phyloP scores from a whole-genome alignment of 2,113 vertebrate genomes.

The Arvicanthis niloticus region DNA sequence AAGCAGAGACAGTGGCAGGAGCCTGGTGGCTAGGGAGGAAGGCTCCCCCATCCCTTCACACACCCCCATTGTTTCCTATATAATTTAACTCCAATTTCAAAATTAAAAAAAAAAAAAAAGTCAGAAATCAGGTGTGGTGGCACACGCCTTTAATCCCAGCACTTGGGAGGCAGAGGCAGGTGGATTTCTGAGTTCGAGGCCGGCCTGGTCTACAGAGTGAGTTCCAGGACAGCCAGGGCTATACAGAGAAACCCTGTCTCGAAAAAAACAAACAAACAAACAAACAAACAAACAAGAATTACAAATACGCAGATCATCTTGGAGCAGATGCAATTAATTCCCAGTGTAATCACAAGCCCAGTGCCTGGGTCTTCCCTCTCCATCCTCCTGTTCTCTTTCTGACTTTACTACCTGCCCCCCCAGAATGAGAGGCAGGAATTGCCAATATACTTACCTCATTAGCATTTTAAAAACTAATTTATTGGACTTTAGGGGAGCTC shows the following conservation, averaged over 20 bases:
- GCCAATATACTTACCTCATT: not conserved
- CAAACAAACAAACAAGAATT: no score
- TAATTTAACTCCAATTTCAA: slow-evolving; percentile 37
- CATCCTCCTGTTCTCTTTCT: not conserved
- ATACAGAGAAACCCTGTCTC: no score
- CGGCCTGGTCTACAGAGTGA: not conserved
- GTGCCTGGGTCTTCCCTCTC: rapidly evolving
- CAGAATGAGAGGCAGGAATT: not conserved
- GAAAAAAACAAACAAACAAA: no score
- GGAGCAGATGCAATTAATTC: not conserved
- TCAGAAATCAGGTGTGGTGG: not conserved
- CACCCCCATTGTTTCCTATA: not conserved
- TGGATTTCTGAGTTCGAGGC: not conserved
- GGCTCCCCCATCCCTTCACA: not conserved
- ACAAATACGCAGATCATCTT: not conserved
- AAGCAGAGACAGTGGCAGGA: not conserved
- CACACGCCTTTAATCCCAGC: not conserved
- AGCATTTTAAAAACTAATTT: not conserved
- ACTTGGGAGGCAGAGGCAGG: not conserved
- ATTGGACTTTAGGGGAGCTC: not conserved
- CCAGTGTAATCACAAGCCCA: not conserved
- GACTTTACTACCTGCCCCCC: no score
- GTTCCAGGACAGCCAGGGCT: not conserved
- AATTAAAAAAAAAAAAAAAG: no score
- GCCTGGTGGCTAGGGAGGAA: not conserved